These are phyloP conservation scores for Lathamus discolor DNA, from an alignment of 2,113 vertebrate genomes.

Conservation along the genomic window DNA sequence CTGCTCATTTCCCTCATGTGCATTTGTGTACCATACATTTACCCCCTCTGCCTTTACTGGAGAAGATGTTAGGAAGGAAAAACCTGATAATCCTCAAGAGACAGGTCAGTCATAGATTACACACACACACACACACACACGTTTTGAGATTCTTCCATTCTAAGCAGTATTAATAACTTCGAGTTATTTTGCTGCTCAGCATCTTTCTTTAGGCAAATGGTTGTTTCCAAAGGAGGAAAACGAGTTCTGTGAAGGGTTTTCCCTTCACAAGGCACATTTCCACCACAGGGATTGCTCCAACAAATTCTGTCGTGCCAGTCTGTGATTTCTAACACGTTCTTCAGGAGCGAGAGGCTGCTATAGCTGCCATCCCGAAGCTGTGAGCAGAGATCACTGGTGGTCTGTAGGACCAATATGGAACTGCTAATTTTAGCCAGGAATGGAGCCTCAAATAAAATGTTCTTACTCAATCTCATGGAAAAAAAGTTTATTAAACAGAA, in stretches of 20 bases:
- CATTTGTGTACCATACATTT: not conserved
- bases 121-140: not conserved
- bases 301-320: not conserved
- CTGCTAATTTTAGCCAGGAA: not conserved
- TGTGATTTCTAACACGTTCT: constrained; percentile 17
- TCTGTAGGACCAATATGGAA: not conserved
- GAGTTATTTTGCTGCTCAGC: not conserved
- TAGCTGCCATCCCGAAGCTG: not conserved
- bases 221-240: not conserved
- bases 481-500: not conserved
- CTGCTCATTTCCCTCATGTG: not conserved
- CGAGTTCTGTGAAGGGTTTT: not conserved
- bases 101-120: not conserved
- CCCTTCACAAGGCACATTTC: not conserved
- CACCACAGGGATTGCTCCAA: not conserved
- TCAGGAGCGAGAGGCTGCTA: not conserved
- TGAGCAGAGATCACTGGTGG: not conserved
- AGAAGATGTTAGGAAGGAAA: not conserved
- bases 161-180: not conserved
- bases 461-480: not conserved
- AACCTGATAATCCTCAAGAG: not conserved
- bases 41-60: not conserved
- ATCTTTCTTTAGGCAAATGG: not conserved
- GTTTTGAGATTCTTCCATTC: not conserved
- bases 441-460: not conserved